Evolutionary conservation across 2,888 invertebrate species (phyloP).

Genomic region (Unio delphinus): DNA sequence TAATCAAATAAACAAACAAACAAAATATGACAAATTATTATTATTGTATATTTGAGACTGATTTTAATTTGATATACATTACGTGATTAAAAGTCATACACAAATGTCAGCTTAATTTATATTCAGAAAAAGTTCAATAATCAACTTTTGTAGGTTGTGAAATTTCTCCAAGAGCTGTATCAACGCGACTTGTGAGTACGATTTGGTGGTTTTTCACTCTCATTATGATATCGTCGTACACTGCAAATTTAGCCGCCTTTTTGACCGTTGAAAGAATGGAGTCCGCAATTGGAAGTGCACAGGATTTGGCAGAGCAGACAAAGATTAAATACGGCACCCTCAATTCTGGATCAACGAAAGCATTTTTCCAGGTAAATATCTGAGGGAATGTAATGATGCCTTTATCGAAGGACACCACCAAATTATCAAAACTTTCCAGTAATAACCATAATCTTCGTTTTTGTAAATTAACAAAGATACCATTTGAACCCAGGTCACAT

Average conservation of each 20-base stretch:
- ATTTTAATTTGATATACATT: too few species aligned
- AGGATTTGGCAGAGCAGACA: slow-evolving; percentile 94
- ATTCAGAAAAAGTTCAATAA: too few species aligned
- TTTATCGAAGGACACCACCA: background rate
- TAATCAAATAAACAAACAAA: too few species aligned
- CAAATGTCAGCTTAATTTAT: too few species aligned
- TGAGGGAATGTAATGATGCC: background rate
- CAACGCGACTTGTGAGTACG: slow-evolving; percentile 92
- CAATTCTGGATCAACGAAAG: slow-evolving; percentile 95
- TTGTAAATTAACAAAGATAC: too few species aligned
- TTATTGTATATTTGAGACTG: too few species aligned
- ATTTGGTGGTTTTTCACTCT: slow-evolving; percentile 99
- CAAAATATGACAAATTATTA: too few species aligned
- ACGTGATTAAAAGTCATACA: too few species aligned
- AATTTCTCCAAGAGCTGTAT: slow-evolving; percentile 76
- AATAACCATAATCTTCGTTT: too few species aligned
- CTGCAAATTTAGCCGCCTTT: slow-evolving; percentile 97
- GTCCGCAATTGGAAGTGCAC: slow-evolving; percentile 94
- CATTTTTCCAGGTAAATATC: slow-evolving; percentile 82
- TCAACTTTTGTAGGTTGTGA: slow-evolving; percentile 36
- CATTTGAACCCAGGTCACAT: too few species aligned
- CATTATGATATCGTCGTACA: slow-evolving; percentile 98
- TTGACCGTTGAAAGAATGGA: slow-evolving; percentile 97
- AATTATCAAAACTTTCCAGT: background rate
- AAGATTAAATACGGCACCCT: slow-evolving; percentile 95